Evolutionary conservation across 2,113 vertebrate species (phyloP).

Genomic region (Himantopus leucocephalus): DNA sequence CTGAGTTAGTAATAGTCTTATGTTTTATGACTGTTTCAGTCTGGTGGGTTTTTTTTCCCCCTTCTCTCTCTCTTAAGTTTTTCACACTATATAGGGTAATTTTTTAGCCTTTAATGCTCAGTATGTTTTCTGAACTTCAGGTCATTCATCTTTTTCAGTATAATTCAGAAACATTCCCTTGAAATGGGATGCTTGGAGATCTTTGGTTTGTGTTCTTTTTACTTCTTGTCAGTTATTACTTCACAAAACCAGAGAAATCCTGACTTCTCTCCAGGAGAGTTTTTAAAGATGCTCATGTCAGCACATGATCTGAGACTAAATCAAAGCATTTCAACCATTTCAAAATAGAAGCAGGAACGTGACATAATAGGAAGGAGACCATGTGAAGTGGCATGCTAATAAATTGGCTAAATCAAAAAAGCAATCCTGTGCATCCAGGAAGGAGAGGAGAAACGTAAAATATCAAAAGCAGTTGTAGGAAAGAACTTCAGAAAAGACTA

Average conservation of each 20-base stretch:
- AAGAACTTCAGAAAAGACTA: neutral
- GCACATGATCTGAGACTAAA: constrained; percentile 12
- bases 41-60: fast-evolving
- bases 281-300: constrained; percentile 9
- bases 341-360: constrained; percentile 9
- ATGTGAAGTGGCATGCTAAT: constrained; percentile 2
- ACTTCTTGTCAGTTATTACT: neutral
- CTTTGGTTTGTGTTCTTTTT: neutral
- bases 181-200: neutral
- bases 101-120: neutral
- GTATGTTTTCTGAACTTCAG: constrained; percentile 4
- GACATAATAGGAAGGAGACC: constrained; percentile 7
- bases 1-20: neutral
- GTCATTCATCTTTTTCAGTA: neutral
- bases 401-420: constrained; percentile 22
- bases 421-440: neutral
- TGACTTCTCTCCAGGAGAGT: constrained; percentile 2
- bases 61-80: neutral
- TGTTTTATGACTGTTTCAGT: neutral
- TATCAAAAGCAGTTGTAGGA: constrained; percentile 33
- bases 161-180: neutral
- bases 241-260: neutral
- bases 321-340: constrained; percentile 11
- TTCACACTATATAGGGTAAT: neutral
- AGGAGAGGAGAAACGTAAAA: neutral